These are phyloP conservation scores for Leiothrix lutea DNA, from an alignment of 2,113 vertebrate genomes.

Conservation along the genomic window DNA sequence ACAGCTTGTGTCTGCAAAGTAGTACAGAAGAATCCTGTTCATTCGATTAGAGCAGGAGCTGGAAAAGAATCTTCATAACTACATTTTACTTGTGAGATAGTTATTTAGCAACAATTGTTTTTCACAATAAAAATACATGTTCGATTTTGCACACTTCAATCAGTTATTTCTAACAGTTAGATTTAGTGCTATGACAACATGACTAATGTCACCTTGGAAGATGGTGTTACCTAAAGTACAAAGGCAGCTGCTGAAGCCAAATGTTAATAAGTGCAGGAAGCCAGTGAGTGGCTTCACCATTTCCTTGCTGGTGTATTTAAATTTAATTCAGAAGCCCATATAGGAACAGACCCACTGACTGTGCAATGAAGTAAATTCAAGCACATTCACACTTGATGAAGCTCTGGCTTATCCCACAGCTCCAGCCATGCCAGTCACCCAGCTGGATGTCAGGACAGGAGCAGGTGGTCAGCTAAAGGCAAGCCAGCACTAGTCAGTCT, in stretches of 20 bases:
- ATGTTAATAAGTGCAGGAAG: background rate
- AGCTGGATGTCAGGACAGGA: background rate
- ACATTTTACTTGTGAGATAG: background rate
- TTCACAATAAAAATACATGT: background rate
- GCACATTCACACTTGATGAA: background rate
- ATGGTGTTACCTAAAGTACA: background rate
- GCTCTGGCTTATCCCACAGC: background rate
- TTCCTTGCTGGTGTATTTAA: background rate
- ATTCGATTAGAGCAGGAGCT: background rate
- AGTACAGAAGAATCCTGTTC: background rate
- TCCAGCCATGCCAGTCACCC: background rate
- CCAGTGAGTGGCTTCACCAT: background rate
- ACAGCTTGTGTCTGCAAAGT: background rate
- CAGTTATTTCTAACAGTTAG: background rate
- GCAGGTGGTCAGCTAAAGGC: background rate
- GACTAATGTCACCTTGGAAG: background rate
- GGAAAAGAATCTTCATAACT: background rate
- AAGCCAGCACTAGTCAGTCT: background rate
- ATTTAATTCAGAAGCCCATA: background rate
- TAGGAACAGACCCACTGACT: background rate
- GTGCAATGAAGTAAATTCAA: background rate
- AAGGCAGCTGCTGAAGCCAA: background rate
- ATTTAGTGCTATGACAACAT: background rate
- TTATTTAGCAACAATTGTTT: background rate
- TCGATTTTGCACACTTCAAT: background rate